A percentile compares a stretch with the other conserved stretches of the same genome.
Evolutionary conservation across 1,140 invertebrate species (phyloP).

Genomic region (Chymomyza costata): DNA sequence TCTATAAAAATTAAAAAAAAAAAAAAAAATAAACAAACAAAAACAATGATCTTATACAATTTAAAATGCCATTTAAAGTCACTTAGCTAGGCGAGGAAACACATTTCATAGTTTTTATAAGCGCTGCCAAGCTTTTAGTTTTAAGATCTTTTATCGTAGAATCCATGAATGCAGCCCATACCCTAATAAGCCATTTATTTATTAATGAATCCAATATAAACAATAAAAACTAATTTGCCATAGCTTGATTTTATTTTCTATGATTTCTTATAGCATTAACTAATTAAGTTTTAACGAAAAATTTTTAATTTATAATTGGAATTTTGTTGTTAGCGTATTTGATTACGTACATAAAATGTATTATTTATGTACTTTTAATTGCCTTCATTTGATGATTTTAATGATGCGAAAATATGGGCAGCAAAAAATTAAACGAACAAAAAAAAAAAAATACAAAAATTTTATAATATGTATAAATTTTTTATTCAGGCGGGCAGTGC

Average conservation of each 20-base stretch:
- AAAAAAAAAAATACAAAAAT: slow-evolving; percentile 2
- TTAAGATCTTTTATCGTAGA: too few relatives aligned
- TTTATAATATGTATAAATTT: neutral
- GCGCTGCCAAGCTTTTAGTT: too few relatives aligned
- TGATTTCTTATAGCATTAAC: slow-evolving; percentile 8
- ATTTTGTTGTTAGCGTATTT: slow-evolving; percentile 53
- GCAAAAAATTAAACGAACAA: slow-evolving; percentile 34
- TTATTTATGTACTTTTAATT: slow-evolving; percentile 73
- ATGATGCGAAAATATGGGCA: slow-evolving; percentile 69
- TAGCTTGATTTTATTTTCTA: slow-evolving; percentile 35
- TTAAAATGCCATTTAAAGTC: neutral
- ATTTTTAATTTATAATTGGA: slow-evolving; percentile 66
- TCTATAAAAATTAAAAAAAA: too few relatives aligned
- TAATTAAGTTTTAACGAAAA: slow-evolving; percentile 72
- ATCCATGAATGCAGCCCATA: slow-evolving; percentile 9
- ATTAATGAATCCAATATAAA: slow-evolving; percentile 52
- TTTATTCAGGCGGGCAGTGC: slow-evolving; percentile 63
- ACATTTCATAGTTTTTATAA: neutral
- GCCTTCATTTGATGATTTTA: slow-evolving; percentile 70
- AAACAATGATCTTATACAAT: too few relatives aligned
- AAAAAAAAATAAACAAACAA: too few relatives aligned
- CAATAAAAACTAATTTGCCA: slow-evolving; percentile 30
- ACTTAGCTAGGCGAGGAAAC: too few relatives aligned
- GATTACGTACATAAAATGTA: slow-evolving; percentile 69
- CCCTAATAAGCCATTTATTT: slow-evolving; percentile 50